Percentiles rank a stretch among this genome's conserved stretches.
phyloP scores from a whole-genome alignment of 2,113 vertebrate species.

The Crotalus tigris region DNA sequence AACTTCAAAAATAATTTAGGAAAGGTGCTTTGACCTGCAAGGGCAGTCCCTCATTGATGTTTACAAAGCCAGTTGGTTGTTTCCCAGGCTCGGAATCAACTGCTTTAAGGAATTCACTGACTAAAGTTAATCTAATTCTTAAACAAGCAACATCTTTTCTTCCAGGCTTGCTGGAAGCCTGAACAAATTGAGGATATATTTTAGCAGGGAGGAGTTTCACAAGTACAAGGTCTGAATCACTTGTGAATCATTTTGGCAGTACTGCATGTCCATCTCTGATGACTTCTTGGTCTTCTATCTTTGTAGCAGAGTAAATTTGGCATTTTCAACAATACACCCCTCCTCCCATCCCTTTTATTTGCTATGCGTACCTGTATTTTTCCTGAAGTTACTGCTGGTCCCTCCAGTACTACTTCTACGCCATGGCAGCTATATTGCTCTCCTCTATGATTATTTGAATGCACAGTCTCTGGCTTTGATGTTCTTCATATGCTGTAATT shows the following conservation, averaged over 20 bases:
- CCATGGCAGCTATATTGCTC: slow-evolving; percentile 54
- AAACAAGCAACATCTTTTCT: not conserved
- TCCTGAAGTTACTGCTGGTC: not conserved
- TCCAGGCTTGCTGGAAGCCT: not conserved
- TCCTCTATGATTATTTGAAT: slow-evolving; percentile 53
- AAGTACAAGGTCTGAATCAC: not conserved
- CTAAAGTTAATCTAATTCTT: not conserved
- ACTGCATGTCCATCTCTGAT: not conserved
- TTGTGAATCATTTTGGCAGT: not conserved
- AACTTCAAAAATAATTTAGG: not conserved
- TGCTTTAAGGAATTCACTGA: not conserved
- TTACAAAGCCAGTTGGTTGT: not conserved
- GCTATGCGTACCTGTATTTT: slow-evolving; percentile 10
- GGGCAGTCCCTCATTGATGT: not conserved
- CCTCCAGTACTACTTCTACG: slow-evolving; percentile 1
- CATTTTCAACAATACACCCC: slow-evolving; percentile 19
- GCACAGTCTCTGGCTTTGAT: slow-evolving; percentile 40
- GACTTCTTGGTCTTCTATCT: not conserved
- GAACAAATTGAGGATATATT: not conserved
- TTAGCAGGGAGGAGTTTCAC: not conserved
- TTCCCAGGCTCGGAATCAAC: not conserved
- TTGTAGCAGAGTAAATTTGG: slow-evolving; percentile 18
- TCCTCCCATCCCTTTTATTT: not conserved
- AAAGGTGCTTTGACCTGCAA: not conserved
- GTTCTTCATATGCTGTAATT: slow-evolving; percentile 53